Conservation (phyloP, 1,140 invertebrate genomes). For the Macrobrachium rosenbergii region DNA sequence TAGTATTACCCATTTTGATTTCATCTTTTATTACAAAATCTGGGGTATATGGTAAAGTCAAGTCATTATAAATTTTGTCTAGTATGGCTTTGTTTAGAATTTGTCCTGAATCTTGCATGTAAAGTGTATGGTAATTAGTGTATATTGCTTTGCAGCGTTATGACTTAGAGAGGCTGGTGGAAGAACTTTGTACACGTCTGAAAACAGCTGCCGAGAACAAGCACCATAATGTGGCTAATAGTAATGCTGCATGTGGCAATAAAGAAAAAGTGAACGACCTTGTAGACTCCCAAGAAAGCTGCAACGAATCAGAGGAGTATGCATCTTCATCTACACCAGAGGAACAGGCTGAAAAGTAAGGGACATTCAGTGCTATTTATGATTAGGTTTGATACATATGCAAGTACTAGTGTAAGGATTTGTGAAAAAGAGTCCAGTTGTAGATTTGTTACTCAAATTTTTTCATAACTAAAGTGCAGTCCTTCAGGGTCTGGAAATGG, state of each 20-base stretch:
- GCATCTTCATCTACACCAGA: constrained; percentile 54
- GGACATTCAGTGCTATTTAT: background rate
- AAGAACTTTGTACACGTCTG: constrained; percentile 53
- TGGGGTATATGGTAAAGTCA: too few species aligned
- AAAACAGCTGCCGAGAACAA: constrained; percentile 51
- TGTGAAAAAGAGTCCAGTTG: too few species aligned
- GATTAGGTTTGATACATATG: background rate
- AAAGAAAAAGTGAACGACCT: constrained; percentile 26
- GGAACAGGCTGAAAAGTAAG: constrained; percentile 58
- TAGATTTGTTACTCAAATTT: too few species aligned
- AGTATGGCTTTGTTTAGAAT: background rate
- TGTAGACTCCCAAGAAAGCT: constrained; percentile 34
- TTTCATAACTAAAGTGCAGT: too few species aligned
- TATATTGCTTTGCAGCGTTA: constrained; percentile 40
- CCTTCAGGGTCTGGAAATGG: too few species aligned
- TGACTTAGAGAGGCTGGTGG: constrained; percentile 56
- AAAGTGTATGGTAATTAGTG: background rate
- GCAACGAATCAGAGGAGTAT: constrained; percentile 46
- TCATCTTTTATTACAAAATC: too few species aligned
- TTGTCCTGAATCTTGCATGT: background rate
- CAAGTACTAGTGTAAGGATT: too few species aligned
- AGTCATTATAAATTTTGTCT: background rate
- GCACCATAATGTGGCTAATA: constrained; percentile 42
- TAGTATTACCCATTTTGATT: too few species aligned
- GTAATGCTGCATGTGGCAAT: constrained; percentile 23